A percentile compares a stretch with the other conserved stretches of the same genome.
Conservation (phyloP, 2,797 vertebrate species). For the Hemitrygon akajei region DNA sequence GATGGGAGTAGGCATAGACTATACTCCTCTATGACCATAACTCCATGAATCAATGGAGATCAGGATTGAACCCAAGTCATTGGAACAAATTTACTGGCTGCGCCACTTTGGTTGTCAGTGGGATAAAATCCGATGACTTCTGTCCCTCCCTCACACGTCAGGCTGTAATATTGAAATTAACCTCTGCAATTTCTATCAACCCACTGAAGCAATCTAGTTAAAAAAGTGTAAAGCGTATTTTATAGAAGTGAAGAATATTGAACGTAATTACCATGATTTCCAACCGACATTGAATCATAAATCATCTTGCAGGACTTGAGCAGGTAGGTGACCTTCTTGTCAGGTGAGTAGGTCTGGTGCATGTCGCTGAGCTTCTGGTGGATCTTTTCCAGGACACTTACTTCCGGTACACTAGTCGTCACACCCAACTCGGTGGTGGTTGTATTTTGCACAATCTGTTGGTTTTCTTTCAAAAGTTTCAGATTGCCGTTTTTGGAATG, state of each 20-base stretch:
- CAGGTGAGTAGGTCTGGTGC: slow-evolving; percentile 86
- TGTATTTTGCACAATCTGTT: slow-evolving; percentile 70
- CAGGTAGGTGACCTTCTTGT: slow-evolving; percentile 86
- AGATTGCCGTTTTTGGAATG: slow-evolving; percentile 63
- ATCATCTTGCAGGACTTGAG: slow-evolving; percentile 95
- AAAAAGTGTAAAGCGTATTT: neutral
- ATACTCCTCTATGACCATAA: too few relatives aligned
- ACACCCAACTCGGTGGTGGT: slow-evolving; percentile 87
- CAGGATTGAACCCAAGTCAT: too few relatives aligned
- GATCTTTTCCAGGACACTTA: slow-evolving; percentile 81
- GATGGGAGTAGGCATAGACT: too few relatives aligned
- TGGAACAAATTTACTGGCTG: too few relatives aligned
- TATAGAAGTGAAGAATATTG: neutral
- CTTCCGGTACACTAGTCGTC: slow-evolving; percentile 83
- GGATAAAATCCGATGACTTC: neutral
- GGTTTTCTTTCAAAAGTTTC: slow-evolving; percentile 79
- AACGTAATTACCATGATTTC: slow-evolving; percentile 67
- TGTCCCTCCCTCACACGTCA: neutral
- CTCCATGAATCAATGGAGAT: too few relatives aligned
- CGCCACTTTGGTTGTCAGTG: too few relatives aligned
- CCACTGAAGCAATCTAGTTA: neutral
- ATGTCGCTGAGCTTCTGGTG: slow-evolving; percentile 74
- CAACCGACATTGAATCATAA: slow-evolving; percentile 89
- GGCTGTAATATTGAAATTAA: neutral
- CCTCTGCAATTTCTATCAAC: neutral